Evolutionary conservation across 2,113 vertebrate genomes (phyloP).

Genomic region (Syngnathoides biaculeatus): DNA sequence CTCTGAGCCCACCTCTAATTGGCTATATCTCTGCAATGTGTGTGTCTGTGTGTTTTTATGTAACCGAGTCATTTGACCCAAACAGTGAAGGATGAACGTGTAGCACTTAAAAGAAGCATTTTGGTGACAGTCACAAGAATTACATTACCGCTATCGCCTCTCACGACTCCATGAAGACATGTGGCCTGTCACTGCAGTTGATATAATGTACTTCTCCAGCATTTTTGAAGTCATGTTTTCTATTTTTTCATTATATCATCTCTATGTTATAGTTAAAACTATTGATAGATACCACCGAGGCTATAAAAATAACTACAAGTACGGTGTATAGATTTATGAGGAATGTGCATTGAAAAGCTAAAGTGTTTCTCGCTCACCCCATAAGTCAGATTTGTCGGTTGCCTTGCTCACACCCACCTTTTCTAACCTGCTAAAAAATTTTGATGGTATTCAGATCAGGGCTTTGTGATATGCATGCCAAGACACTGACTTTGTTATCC

Average conservation of each 20-base stretch:
- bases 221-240: background rate
- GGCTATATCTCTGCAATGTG: constrained; percentile 46
- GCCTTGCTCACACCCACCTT: no score
- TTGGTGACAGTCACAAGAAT: constrained; percentile 7
- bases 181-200: background rate
- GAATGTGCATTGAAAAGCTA: background rate
- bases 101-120: constrained; percentile 4
- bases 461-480: no score
- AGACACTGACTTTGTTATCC: no score
- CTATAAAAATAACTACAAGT: background rate
- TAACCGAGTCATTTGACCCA: constrained; percentile 31
- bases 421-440: no score
- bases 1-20: constrained; percentile 62
- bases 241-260: background rate
- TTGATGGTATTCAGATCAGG: no score
- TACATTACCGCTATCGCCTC: background rate
- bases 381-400: no score
- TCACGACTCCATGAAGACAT: constrained; percentile 1
- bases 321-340: background rate
- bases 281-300: background rate
- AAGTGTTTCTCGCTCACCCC: background rate
- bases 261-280: constrained; percentile 12
- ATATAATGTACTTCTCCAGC: background rate
- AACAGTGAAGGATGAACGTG: constrained; percentile 37
- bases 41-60: constrained; percentile 29